These are phyloP conservation scores for Celastrina argiolus DNA, from an alignment of 2,888 invertebrate genomes.

Conservation along the genomic window DNA sequence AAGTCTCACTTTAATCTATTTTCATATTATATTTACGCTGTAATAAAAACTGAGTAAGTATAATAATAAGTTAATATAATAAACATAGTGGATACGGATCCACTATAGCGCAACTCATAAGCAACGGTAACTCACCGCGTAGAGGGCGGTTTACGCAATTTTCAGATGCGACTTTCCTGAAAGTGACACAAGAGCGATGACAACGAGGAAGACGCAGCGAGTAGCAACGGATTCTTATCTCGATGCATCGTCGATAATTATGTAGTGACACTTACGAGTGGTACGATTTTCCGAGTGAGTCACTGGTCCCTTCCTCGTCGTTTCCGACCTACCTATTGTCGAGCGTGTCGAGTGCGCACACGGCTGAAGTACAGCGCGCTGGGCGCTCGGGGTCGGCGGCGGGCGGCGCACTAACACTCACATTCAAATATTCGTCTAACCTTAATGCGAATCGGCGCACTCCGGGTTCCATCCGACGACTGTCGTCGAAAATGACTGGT, in stretches of 20 bases:
- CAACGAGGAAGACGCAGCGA: background rate
- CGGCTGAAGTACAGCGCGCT: slow-evolving; percentile 55
- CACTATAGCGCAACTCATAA: background rate
- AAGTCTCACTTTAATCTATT: too few relatives aligned
- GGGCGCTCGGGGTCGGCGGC: slow-evolving; percentile 52
- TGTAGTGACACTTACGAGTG: slow-evolving; percentile 18
- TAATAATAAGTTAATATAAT: background rate
- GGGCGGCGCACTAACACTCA: slow-evolving; percentile 72
- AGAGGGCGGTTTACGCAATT: slow-evolving; percentile 10
- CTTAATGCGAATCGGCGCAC: slow-evolving; percentile 77
- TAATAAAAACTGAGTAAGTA: background rate
- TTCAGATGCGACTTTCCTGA: background rate
- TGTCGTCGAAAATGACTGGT: slow-evolving; percentile 68
- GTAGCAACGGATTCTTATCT: background rate
- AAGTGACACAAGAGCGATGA: background rate
- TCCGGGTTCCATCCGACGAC: slow-evolving; percentile 76
- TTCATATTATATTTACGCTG: background rate
- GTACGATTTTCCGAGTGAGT: slow-evolving; percentile 45
- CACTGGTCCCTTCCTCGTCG: slow-evolving; percentile 51
- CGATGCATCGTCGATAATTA: background rate
- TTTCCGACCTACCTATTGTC: slow-evolving; percentile 62
- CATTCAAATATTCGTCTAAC: slow-evolving; percentile 75
- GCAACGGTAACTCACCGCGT: background rate
- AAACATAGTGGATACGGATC: background rate
- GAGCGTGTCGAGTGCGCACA: slow-evolving; percentile 54